Evolutionary conservation across 2,113 vertebrate genomes (phyloP), one percentile per base, ranked within the genome.

Genomic region (Phrynosoma platyrhinos): DNA sequence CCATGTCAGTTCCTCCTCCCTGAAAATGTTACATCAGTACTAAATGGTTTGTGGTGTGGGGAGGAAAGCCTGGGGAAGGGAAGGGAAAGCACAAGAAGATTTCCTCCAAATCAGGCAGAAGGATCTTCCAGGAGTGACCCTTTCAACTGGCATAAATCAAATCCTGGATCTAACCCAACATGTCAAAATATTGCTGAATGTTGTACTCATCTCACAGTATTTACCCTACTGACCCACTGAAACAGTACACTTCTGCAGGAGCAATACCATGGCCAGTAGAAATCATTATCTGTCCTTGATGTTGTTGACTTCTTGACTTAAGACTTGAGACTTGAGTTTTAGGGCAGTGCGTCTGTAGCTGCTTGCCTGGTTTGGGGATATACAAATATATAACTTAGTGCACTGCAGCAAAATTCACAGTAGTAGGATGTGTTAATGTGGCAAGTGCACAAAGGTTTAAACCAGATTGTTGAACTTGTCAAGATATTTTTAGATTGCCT

Each of bases 401-500:
- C 88, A 62, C 36, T 21, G 82, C 52, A 68, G 83, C 53, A 0
- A 53, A 82, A 20, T 55, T 87, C 83, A 8, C 66, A 6, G n/a
- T 83, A 2, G n/a, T 7, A 1, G 83, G 36, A 14, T 0, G 20
- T 42, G 1, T 32, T 5, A 69, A 23, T 3, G 30, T 0, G 86
- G 2, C 47, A 1, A 30, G 69, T 0, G 69, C 83, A 68, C 36
- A n/a, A 9, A 69, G 91, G 89, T 93, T 92, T 95, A 93, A 95
- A 74, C 89, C 4, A 36, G 16, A 82, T 78, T 25, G 42, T 82
- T 76, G 90, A 88, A 85, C 84, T 92, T 94, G 94, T 95, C 93
- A 92, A 80, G 94, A 86, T 58, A 79, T 94, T 95, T 96, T 82
- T 74, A 90, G 9, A 0, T 3, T 3, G 81, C 36, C 72, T 87